Conservation (phyloP, 2,888 invertebrate species). For the Conus canariensis region DNA sequence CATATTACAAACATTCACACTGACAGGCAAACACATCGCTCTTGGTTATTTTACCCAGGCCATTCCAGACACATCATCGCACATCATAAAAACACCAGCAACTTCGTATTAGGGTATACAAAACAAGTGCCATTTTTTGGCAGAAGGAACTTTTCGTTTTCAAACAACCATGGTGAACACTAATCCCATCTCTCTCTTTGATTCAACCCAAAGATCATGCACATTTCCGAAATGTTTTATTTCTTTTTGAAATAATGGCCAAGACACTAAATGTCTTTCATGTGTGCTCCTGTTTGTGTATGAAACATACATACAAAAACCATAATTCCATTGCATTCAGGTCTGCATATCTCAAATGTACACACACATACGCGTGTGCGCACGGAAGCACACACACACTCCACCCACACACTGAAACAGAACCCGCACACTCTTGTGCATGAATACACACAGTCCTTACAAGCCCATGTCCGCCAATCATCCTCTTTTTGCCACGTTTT, state of each 20-base stretch:
- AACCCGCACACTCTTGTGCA: not conserved
- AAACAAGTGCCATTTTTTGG: too few species aligned
- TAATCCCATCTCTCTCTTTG: not conserved
- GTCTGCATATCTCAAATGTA: constrained; percentile 5
- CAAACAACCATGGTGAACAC: not conserved
- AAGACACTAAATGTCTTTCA: constrained; percentile 16
- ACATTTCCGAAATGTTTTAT: constrained; percentile 13
- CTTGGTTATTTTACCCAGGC: too few species aligned
- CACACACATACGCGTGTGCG: not conserved
- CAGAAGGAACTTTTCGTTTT: too few species aligned
- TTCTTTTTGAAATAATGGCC: constrained; percentile 21
- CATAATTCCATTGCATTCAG: constrained; percentile 20
- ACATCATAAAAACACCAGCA: too few species aligned
- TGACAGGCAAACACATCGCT: too few species aligned
- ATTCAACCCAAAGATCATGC: too few species aligned
- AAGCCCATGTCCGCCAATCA: not conserved
- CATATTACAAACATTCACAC: too few species aligned
- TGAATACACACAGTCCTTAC: not conserved
- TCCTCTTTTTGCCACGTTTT: not conserved
- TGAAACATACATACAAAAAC: constrained; percentile 20
- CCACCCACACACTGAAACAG: not conserved
- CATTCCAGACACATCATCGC: too few species aligned
- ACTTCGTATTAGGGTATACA: too few species aligned
- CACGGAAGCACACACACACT: not conserved
- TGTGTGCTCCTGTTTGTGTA: not conserved